Conservation (phyloP, 2,888 invertebrate species). For the Schrankia costaestrigalis region DNA sequence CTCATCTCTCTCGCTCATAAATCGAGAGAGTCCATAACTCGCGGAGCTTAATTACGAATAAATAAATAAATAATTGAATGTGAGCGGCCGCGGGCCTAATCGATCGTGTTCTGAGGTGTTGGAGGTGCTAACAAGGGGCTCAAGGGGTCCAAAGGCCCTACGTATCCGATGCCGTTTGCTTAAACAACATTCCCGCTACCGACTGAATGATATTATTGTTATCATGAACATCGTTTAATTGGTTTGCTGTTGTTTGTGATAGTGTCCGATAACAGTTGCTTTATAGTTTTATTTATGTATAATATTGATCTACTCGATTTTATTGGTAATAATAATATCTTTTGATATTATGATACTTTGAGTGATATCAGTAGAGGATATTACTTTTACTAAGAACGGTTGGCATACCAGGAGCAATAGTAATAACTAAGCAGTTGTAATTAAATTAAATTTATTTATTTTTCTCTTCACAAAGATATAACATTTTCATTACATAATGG, state of each 20-base stretch:
- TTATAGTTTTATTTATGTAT: too few relatives aligned
- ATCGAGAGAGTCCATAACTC: constrained; percentile 72
- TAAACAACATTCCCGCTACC: constrained; percentile 30
- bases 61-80: constrained; percentile 82
- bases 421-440: too few relatives aligned
- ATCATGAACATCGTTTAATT: constrained; percentile 8
- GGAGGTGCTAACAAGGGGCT: constrained; percentile 75
- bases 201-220: constrained; percentile 5
- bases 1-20: constrained; percentile 64
- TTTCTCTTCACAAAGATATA: too few relatives aligned
- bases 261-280: constrained; percentile 3
- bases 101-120: constrained; percentile 62
- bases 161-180: constrained; percentile 6
- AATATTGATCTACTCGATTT: too few relatives aligned
- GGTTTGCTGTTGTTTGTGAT: constrained; percentile 3
- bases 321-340: too few relatives aligned
- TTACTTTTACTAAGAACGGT: too few relatives aligned
- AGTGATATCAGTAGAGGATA: too few relatives aligned
- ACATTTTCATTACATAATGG: too few relatives aligned
- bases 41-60: constrained; percentile 79
- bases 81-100: constrained; percentile 78
- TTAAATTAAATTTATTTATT: too few relatives aligned
- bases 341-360: too few relatives aligned
- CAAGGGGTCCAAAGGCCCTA: constrained; percentile 11
- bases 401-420: too few relatives aligned